Percentiles rank a stretch among this genome's conserved stretches.
phyloP scores from a whole-genome alignment of 1,140 invertebrate species.

The Drosophila kikkawai region DNA sequence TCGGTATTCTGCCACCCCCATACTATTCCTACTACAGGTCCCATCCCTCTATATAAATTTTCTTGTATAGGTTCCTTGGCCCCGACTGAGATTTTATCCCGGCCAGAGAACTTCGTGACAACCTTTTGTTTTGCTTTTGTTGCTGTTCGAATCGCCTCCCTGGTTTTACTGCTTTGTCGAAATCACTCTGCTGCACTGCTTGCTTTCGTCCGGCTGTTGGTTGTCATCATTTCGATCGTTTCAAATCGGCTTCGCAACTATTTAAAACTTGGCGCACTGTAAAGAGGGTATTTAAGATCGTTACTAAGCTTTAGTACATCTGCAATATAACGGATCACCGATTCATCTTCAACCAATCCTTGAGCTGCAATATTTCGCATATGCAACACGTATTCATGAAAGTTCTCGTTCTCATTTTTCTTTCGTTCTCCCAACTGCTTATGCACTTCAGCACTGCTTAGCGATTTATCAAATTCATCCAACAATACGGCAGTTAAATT shows the following conservation, averaged over 20 bases:
- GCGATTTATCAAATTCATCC: not conserved
- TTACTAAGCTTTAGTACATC: not conserved
- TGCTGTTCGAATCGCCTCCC: not conserved
- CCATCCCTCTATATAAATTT: no score
- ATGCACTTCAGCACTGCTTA: not conserved
- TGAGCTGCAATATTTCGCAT: no score
- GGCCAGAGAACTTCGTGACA: no score
- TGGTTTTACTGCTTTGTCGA: not conserved
- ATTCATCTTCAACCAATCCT: not conserved
- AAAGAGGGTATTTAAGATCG: not conserved
- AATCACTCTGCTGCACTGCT: no score
- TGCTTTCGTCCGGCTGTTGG: no score
- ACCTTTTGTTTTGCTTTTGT: not conserved
- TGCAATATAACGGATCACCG: not conserved
- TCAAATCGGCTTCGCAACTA: no score
- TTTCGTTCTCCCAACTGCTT: not conserved
- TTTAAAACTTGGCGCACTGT: no score
- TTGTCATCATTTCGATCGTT: no score
- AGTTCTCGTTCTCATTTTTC: not conserved
- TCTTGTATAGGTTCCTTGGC: no score
- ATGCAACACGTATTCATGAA: not conserved
- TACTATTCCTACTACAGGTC: no score
- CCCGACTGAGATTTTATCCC: no score
- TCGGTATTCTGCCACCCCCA: no score
- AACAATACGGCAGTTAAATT: not conserved